Evolutionary conservation across 2,888 invertebrate species (phyloP).

Genomic region (Amiota communis): DNA sequence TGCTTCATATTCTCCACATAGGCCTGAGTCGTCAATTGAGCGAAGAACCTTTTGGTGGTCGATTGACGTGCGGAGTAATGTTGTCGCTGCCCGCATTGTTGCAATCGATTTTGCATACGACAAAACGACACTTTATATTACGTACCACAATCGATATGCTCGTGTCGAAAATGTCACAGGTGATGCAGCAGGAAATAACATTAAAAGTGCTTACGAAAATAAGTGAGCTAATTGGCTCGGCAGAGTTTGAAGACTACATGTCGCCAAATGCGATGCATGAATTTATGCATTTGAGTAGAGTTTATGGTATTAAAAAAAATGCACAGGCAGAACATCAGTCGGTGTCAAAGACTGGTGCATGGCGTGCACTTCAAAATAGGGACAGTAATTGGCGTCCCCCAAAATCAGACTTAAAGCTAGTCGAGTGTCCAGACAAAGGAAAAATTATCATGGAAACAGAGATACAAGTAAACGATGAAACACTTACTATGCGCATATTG

Average conservation of each 20-base stretch:
- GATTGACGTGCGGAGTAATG: slow-evolving; percentile 79
- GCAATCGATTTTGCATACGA: slow-evolving; percentile 75
- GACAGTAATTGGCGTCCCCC: slow-evolving; percentile 64
- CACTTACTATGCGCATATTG: slow-evolving; percentile 87
- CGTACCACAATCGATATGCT: slow-evolving; percentile 76
- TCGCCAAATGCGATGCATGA: slow-evolving; percentile 75
- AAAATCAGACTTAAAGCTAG: slow-evolving; percentile 9
- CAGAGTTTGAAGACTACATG: slow-evolving; percentile 78
- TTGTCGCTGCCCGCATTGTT: slow-evolving; percentile 79
- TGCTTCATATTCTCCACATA: slow-evolving; percentile 78
- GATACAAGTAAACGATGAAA: slow-evolving; percentile 86
- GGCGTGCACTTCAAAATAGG: slow-evolving; percentile 59
- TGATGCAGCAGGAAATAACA: slow-evolving; percentile 80
- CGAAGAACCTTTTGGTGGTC: slow-evolving; percentile 76
- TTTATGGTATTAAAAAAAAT: slow-evolving; percentile 73
- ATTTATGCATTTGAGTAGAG: slow-evolving; percentile 78
- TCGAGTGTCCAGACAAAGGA: slow-evolving; percentile 72
- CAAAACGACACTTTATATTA: slow-evolving; percentile 74
- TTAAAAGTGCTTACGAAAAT: slow-evolving; percentile 81
- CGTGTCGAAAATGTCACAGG: slow-evolving; percentile 76
- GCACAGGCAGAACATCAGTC: not conserved
- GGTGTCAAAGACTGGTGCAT: slow-evolving; percentile 47
- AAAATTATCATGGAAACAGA: slow-evolving; percentile 87
- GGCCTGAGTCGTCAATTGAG: slow-evolving; percentile 76
- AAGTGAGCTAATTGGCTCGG: slow-evolving; percentile 79